These are phyloP conservation scores for Amitus sp. DNA, from an alignment of 2,888 invertebrate species.

Conservation along the genomic window DNA sequence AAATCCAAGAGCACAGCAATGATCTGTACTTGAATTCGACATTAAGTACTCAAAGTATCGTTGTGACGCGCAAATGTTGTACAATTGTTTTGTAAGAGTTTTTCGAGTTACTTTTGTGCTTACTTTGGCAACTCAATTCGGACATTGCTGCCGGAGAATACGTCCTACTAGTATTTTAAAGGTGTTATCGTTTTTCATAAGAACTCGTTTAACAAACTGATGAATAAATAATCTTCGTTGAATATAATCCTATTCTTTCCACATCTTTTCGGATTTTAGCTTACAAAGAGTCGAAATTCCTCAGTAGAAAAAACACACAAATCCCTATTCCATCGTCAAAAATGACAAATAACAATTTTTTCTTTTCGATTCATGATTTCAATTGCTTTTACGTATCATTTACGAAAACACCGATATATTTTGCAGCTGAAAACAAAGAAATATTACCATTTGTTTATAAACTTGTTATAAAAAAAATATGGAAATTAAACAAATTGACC, in stretches of 20 bases:
- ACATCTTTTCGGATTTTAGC: not conserved
- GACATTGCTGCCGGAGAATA: constrained; percentile 40
- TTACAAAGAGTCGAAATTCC: too few relatives aligned
- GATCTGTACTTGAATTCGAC: constrained; percentile 53
- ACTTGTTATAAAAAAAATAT: too few relatives aligned
- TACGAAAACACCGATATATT: too few relatives aligned
- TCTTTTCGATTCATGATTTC: too few relatives aligned
- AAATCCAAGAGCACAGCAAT: constrained; percentile 40
- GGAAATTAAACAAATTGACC: too few relatives aligned
- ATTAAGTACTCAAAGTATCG: constrained; percentile 51
- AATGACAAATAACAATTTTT: too few relatives aligned
- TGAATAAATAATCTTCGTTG: constrained; percentile 60
- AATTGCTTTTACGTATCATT: too few relatives aligned
- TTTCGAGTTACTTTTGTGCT: constrained; percentile 60
- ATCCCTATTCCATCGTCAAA: too few relatives aligned
- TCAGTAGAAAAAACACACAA: too few relatives aligned
- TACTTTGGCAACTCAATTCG: constrained; percentile 59
- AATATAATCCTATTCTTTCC: constrained; percentile 13
- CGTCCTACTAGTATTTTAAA: constrained; percentile 48
- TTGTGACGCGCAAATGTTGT: constrained; percentile 37
- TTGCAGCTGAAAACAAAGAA: too few relatives aligned
- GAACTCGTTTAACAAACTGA: constrained; percentile 57
- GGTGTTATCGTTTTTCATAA: constrained; percentile 58
- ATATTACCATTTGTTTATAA: too few relatives aligned
- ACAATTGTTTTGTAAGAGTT: constrained; percentile 26